A percentile compares a stretch with the other conserved stretches of the same genome.
Evolutionary conservation across 1,140 invertebrate species (phyloP).

Genomic region (Calephelis nemesis): DNA sequence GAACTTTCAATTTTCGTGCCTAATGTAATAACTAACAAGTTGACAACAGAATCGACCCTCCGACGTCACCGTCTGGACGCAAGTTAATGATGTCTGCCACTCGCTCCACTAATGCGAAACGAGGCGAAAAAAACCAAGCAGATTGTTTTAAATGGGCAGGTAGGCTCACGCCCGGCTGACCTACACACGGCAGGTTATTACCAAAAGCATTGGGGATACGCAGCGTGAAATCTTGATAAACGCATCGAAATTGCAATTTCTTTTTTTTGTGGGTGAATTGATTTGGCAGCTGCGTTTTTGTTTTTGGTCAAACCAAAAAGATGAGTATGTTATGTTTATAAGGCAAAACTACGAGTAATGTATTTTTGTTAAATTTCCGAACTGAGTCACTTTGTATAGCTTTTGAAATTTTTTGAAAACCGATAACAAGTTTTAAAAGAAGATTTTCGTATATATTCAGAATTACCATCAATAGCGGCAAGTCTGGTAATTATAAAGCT

Average conservation of each 20-base stretch:
- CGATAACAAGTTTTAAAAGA: too few species aligned
- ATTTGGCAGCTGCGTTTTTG: too few species aligned
- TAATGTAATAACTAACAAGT: background rate
- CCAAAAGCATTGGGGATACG: conserved; percentile 48
- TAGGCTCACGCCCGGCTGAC: conserved; percentile 62
- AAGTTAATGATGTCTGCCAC: conserved; percentile 60
- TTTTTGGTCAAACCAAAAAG: too few species aligned
- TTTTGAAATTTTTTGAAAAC: too few species aligned
- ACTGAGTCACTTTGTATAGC: too few species aligned
- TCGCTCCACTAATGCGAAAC: conserved; percentile 54
- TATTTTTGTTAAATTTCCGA: too few species aligned
- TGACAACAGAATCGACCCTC: conserved; percentile 26
- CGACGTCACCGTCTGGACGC: conserved; percentile 45
- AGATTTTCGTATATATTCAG: too few species aligned
- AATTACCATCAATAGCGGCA: too few species aligned
- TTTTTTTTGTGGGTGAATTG: background rate
- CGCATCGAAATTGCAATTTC: background rate
- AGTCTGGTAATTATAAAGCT: too few species aligned
- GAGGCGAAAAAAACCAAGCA: conserved; percentile 51
- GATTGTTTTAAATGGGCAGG: conserved; percentile 76
- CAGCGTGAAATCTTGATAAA: conserved; percentile 30
- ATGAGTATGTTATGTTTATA: too few species aligned
- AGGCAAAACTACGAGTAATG: too few species aligned
- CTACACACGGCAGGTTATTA: conserved; percentile 60
- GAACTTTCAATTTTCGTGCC: too few species aligned